Evolutionary conservation across 2,888 invertebrate genomes (phyloP).

Genomic region (Trypoxylon attenuatum): DNA sequence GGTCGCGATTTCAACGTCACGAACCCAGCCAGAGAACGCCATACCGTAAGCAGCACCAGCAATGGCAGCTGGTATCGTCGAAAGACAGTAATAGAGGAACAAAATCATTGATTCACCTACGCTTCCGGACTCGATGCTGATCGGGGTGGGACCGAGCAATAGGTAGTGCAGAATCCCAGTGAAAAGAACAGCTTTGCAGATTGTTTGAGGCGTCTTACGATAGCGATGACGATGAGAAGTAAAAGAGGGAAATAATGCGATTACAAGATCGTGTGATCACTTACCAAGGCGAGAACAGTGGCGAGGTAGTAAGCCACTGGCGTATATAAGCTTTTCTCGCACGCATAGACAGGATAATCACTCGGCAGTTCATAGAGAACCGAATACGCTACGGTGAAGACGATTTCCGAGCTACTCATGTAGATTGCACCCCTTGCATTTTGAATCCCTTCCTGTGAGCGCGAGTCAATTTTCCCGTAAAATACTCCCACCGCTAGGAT

Average conservation of each 20-base stretch:
- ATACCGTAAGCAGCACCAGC: slow-evolving; percentile 71
- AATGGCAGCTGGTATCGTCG: slow-evolving; percentile 32
- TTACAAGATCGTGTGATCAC: not conserved
- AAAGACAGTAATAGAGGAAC: slow-evolving; percentile 41
- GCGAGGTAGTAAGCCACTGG: slow-evolving; percentile 74
- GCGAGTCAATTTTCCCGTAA: slow-evolving; percentile 74
- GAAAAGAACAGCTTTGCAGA: slow-evolving; percentile 47
- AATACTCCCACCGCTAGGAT: slow-evolving; percentile 74
- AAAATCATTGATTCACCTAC: too few relatives aligned
- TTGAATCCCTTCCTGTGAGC: slow-evolving; percentile 76
- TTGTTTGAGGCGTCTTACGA: slow-evolving; percentile 53
- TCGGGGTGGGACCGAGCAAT: slow-evolving; percentile 24
- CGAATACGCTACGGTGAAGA: slow-evolving; percentile 75
- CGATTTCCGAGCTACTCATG: slow-evolving; percentile 76
- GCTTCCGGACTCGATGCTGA: slow-evolving; percentile 22
- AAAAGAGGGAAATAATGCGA: not conserved
- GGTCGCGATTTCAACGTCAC: slow-evolving; percentile 73
- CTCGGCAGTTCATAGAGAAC: slow-evolving; percentile 75
- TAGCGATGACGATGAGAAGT: too few relatives aligned
- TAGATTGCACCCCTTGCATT: slow-evolving; percentile 76
- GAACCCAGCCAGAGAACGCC: slow-evolving; percentile 76
- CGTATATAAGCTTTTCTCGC: slow-evolving; percentile 75
- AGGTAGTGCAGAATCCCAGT: slow-evolving; percentile 42
- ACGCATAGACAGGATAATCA: slow-evolving; percentile 74
- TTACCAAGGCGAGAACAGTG: slow-evolving; percentile 60